These are phyloP conservation scores for Plutomurus gul DNA, from an alignment of 1,140 invertebrate genomes.

Conservation along the genomic window DNA sequence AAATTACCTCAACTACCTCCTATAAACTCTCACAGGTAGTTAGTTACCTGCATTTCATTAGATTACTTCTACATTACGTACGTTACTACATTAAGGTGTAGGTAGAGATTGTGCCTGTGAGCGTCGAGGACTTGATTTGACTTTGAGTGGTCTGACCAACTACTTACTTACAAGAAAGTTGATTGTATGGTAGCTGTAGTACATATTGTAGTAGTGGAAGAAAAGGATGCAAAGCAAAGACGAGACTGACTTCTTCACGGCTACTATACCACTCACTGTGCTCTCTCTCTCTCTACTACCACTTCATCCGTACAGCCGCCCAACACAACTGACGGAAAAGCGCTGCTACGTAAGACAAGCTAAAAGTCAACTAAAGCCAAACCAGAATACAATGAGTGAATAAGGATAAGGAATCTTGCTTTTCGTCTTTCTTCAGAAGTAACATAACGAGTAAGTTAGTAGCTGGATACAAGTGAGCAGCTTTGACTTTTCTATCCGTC, in stretches of 20 bases:
- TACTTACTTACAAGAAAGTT: conserved; percentile 4
- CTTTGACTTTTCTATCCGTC: not conserved
- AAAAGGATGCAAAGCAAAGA: conserved; percentile 13
- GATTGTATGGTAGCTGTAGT: not conserved
- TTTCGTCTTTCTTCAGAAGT: not conserved
- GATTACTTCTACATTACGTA: not conserved
- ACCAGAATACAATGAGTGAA: not conserved
- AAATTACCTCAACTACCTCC: conserved; percentile 7
- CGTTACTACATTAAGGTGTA: conserved; percentile 19
- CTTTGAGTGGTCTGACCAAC: not conserved
- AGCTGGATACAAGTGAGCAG: conserved; percentile 16
- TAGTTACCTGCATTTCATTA: conserved; percentile 11
- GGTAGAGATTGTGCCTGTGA: conserved; percentile 15
- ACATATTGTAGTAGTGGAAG: not conserved
- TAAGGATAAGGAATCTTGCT: conserved; percentile 16
- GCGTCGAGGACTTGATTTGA: conserved; percentile 24
- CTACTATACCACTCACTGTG: not conserved
- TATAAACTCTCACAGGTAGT: not conserved
- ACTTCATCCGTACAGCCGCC: not conserved
- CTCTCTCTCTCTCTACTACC: not conserved
- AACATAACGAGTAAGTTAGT: not conserved
- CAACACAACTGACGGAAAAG: not conserved
- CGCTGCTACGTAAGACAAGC: not conserved
- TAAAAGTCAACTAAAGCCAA: not conserved
- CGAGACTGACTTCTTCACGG: conserved; percentile 9